These are phyloP conservation scores for Apodemus speciosus DNA, from an alignment of 2,113 vertebrate species.

Conservation along the genomic window DNA sequence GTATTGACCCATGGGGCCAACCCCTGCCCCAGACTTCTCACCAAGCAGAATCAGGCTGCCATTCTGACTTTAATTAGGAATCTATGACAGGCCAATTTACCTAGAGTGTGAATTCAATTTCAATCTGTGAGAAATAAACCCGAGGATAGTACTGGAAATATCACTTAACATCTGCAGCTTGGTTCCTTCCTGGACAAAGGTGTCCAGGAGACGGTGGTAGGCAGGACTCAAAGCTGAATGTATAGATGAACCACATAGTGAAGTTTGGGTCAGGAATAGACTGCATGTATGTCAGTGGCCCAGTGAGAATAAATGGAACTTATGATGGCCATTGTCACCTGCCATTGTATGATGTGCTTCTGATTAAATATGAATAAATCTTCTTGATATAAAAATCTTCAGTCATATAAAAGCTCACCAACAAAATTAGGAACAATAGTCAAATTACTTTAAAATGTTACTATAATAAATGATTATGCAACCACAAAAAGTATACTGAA, in stretches of 20 bases:
- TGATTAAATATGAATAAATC: not conserved
- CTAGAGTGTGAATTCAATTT: not conserved
- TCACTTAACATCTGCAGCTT: not conserved
- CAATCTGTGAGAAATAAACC: not conserved
- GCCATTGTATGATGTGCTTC: too few relatives aligned
- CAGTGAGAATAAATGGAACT: not conserved
- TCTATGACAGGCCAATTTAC: too few relatives aligned
- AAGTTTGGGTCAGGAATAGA: not conserved
- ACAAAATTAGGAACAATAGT: not conserved
- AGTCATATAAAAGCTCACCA: not conserved
- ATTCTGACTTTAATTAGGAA: not conserved
- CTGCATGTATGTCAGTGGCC: not conserved
- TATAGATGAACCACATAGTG: not conserved
- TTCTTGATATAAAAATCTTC: not conserved
- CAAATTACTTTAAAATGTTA: not conserved
- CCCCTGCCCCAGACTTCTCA: too few relatives aligned
- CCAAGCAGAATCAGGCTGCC: not conserved
- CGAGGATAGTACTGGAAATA: not conserved
- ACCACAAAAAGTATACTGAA: not conserved
- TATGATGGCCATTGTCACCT: not conserved
- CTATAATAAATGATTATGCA: not conserved
- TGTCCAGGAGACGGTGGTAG: not conserved
- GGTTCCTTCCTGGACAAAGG: not conserved
- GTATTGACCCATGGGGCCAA: rapidly evolving
- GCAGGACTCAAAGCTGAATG: not conserved